Base-by-base conservation (phyloP, 1,140 invertebrate species). In the Listronotus bonariensis region DNA sequence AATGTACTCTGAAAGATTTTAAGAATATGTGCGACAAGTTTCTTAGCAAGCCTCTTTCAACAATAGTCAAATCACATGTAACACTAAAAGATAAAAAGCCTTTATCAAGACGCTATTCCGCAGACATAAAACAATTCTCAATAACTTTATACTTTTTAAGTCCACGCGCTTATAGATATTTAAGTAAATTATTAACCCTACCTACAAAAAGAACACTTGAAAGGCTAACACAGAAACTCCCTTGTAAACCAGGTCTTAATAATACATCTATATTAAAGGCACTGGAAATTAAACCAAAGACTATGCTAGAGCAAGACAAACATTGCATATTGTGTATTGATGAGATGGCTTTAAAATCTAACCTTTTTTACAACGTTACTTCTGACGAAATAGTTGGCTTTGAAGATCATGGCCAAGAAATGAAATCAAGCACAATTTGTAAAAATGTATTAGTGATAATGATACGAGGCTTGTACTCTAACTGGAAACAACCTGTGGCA, bases 311-410 rank as follows among this genome's bases (percentile, higher is more conserved):
- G n/a, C n/a, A 10, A 45, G 15, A 10, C 20, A 54, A 55, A 70
- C 36, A 58, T 8, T 74, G 69, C 56, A 41, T 56, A 11, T 9
- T 73, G 12, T 36, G 69, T 11, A 70, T 72, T 43, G 71, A 76
- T 61, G 71, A 76, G 58, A 74, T 74, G 61, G 55, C 69, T 14
- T 56, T 72, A 12, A 68, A 72, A 53, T 42, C 63, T 14, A 53
- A 70, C 48, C 17, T 74, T 1, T 62, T 70, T 45, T 72, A 68
- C 51, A 6, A 51, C 26, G 1, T 20, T 58, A 72, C 66, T 31
- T 15, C n/a, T 26, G 48, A 51, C n/a, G 18, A 26, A 69, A 74
- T 65, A 55, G 68, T 72, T n/a, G 69, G 72, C 0, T 70, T 68
- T 59, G 41, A 68, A 51, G 69, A 73, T 45, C 49, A 51, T 8